A percentile compares a stretch with the other conserved stretches of the same genome.
These are phyloP conservation scores for Anthonomus grandis DNA, from an alignment of 1,140 invertebrate species.

Conservation along the genomic window DNA sequence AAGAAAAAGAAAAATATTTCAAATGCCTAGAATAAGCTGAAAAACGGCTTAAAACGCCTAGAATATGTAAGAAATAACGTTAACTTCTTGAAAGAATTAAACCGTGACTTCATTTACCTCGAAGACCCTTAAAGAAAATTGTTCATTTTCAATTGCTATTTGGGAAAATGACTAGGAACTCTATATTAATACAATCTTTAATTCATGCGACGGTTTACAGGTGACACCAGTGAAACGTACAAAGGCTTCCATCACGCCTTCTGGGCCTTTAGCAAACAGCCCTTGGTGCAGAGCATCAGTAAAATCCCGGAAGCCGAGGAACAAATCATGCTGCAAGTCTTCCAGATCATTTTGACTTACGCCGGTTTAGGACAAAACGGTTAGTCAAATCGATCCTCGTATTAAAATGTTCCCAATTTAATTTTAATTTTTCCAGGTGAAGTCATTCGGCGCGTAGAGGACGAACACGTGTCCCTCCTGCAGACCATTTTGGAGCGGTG, in stretches of 20 bases:
- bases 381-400: conserved; percentile 26
- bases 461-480: conserved; percentile 83
- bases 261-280: conserved; percentile 86
- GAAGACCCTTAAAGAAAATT: too few species aligned
- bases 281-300: conserved; percentile 76
- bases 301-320: conserved; percentile 85
- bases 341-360: conserved; percentile 73
- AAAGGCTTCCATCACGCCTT: conserved; percentile 82
- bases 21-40: too few species aligned
- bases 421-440: conserved; percentile 36
- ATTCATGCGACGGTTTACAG: too few species aligned
- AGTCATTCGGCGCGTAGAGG: conserved; percentile 60
- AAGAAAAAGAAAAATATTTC: too few species aligned
- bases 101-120: too few species aligned
- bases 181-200: too few species aligned
- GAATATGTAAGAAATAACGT: too few species aligned
- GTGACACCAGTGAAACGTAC: conserved; percentile 73
- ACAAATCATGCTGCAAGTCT: conserved; percentile 76
- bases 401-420: neutral
- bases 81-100: too few species aligned
- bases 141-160: too few species aligned
- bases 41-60: too few species aligned
- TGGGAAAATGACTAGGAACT: too few species aligned
- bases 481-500: conserved; percentile 87
- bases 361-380: conserved; percentile 78